Percentiles rank a stretch among this genome's conserved stretches.
Conservation (phyloP, 2,113 vertebrate species). For the Percopsis transmontana region DNA sequence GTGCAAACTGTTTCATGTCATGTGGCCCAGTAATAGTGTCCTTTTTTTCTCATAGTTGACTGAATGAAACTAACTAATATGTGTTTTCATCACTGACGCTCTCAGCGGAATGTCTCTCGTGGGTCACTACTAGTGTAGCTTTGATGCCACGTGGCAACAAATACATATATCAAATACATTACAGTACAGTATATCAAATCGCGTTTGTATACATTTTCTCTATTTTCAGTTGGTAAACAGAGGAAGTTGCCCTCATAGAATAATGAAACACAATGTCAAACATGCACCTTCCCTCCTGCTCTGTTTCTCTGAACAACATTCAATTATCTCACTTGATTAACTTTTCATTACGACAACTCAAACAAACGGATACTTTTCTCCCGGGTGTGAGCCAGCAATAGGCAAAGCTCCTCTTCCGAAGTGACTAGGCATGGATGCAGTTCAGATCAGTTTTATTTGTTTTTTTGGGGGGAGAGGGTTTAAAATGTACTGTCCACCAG, state of each 20-base stretch:
- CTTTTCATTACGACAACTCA: conserved; percentile 75
- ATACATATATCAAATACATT: conserved; percentile 4
- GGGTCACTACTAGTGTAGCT: too few species aligned
- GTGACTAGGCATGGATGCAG: conserved; percentile 43
- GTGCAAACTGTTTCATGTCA: too few species aligned
- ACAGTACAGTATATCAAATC: not conserved
- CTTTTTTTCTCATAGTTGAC: too few species aligned
- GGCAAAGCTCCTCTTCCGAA: conserved; percentile 51
- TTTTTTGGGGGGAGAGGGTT: conserved; percentile 20
- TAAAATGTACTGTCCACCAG: conserved; percentile 48
- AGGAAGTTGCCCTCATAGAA: conserved; percentile 29
- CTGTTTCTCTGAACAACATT: conserved; percentile 66
- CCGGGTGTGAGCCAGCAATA: conserved; percentile 55
- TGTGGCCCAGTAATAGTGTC: too few species aligned
- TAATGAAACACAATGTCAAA: conserved; percentile 64
- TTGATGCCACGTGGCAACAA: not conserved
- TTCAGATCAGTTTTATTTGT: conserved; percentile 41
- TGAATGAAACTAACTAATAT: too few species aligned
- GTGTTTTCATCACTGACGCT: too few species aligned
- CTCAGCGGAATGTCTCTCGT: too few species aligned
- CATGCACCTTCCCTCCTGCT: conserved; percentile 52
- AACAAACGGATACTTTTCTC: conserved; percentile 70
- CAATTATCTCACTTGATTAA: conserved; percentile 79
- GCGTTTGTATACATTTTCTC: not conserved
- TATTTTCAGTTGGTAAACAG: not conserved